phyloP scores from a whole-genome alignment of 1,140 invertebrate species.

The Cyclina sinensis region DNA sequence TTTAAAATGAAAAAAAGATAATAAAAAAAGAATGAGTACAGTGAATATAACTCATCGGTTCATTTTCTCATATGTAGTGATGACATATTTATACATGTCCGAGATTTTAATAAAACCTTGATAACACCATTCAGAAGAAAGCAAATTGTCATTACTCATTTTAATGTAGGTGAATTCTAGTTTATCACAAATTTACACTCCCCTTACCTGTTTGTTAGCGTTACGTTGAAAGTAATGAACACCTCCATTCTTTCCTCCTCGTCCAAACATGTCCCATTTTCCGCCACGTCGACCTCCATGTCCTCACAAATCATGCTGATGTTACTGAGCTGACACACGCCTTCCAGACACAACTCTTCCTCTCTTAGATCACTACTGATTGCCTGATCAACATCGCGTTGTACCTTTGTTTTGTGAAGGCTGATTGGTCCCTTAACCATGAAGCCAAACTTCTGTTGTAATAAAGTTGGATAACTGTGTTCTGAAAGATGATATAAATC shows the following conservation, averaged over 20 bases:
- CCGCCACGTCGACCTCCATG: constrained; percentile 51
- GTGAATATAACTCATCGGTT: too few relatives aligned
- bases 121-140: too few relatives aligned
- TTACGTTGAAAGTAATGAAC: constrained; percentile 72
- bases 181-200: too few relatives aligned
- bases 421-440: constrained; percentile 73
- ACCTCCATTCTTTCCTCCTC: constrained; percentile 44
- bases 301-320: constrained; percentile 71
- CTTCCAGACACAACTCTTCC: constrained; percentile 69
- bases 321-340: constrained; percentile 70
- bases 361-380: constrained; percentile 63
- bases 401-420: constrained; percentile 61
- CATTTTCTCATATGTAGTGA: too few relatives aligned
- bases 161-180: too few relatives aligned
- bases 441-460: constrained; percentile 73
- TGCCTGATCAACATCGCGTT: background rate
- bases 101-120: too few relatives aligned
- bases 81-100: too few relatives aligned
- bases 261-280: constrained; percentile 72
- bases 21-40: too few relatives aligned
- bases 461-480: constrained; percentile 63
- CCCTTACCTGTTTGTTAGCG: constrained; percentile 70
- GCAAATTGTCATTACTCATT: too few relatives aligned
- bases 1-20: too few relatives aligned
- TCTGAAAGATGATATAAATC: too few relatives aligned